These are phyloP conservation scores for Mechanitis messenoides DNA, from an alignment of 2,888 invertebrate genomes.

Conservation along the genomic window DNA sequence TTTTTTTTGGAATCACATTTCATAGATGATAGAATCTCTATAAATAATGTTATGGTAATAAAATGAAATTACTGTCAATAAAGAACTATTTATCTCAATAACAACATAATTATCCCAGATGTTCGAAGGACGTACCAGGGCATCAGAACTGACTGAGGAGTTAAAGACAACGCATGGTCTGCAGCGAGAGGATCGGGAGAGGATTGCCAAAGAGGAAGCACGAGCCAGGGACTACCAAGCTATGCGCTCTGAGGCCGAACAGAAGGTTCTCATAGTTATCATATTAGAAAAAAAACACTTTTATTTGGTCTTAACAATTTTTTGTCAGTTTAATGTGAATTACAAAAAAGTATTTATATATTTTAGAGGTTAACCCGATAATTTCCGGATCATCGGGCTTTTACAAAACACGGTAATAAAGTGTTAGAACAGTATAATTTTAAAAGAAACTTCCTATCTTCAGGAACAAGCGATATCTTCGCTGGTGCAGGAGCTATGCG, in stretches of 20 bases:
- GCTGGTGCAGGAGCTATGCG: constrained; percentile 82
- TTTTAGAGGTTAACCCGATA: no score
- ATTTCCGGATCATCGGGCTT: no score
- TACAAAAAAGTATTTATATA: no score
- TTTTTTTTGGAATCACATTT: no score
- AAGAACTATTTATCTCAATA: background rate
- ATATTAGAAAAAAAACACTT: background rate
- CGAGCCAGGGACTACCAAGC: constrained; percentile 56
- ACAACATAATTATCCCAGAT: constrained; percentile 66
- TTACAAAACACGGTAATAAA: no score
- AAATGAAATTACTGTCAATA: no score
- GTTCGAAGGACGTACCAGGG: constrained; percentile 82
- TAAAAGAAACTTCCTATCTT: background rate
- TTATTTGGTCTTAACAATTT: no score
- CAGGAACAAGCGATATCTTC: constrained; percentile 77
- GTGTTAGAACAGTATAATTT: no score
- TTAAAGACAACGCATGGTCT: constrained; percentile 81
- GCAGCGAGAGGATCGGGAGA: constrained; percentile 70
- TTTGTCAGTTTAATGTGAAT: no score
- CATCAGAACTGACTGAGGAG: constrained; percentile 83
- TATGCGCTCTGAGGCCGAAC: constrained; percentile 47
- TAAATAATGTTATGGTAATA: no score
- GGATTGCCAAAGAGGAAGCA: constrained; percentile 56
- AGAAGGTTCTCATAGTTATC: constrained; percentile 43
- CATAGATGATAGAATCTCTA: no score